Evolutionary conservation across 2,113 vertebrate genomes (phyloP).

Genomic region (Sinocyclocheilus grahami): DNA sequence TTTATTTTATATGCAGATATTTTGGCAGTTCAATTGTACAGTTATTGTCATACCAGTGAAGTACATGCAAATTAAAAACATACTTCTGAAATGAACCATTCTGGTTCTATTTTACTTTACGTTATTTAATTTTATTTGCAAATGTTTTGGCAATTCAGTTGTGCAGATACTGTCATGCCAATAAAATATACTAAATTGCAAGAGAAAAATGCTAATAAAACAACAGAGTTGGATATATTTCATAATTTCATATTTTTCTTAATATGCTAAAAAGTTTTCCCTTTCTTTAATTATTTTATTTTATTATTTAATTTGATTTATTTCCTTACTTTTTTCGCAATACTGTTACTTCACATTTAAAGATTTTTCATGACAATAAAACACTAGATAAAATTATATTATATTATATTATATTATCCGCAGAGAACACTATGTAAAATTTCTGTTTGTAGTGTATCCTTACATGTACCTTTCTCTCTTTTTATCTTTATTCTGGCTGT

Average conservation of each 20-base stretch:
- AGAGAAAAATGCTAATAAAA: not conserved
- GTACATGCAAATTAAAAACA: not conserved
- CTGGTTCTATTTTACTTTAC: not conserved
- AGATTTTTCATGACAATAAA: not conserved
- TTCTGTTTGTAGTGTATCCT: not conserved
- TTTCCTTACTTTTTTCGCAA: not conserved
- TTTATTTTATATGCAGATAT: not conserved
- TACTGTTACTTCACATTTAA: not conserved
- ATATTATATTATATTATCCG: not conserved
- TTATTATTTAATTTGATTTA: not conserved
- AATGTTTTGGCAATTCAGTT: not conserved
- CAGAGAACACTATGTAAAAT: not conserved
- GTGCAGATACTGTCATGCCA: not conserved
- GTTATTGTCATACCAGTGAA: not conserved
- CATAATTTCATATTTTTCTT: not conserved
- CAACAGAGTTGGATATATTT: not conserved
- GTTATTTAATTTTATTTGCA: not conserved
- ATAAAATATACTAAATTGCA: not conserved
- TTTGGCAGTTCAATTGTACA: not conserved
- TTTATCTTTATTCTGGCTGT: slow-evolving; percentile 16
- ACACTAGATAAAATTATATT: not conserved
- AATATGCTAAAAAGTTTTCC: not conserved
- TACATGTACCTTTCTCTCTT: not conserved
- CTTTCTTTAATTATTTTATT: not conserved
- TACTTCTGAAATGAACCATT: not conserved